Conservation (phyloP, 2,888 invertebrate genomes). For the Philonicus albiceps region DNA sequence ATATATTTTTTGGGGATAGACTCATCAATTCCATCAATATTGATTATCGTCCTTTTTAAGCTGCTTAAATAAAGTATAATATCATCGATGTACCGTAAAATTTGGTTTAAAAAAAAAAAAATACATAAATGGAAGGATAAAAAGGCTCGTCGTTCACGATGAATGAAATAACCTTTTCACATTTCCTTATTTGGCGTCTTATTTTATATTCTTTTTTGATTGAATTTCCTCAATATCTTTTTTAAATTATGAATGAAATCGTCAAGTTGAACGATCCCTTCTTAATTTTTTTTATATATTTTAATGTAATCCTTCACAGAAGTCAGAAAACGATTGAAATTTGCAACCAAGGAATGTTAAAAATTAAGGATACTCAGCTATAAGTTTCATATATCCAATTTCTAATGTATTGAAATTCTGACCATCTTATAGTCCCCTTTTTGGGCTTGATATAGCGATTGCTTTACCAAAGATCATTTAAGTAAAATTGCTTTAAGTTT, state of each 20-base stretch:
- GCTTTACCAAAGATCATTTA: constrained; percentile 1
- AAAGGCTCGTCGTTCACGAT: neutral
- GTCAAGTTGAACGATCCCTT: constrained; percentile 3
- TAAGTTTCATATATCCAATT: neutral
- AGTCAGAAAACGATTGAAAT: neutral
- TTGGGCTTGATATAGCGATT: neutral
- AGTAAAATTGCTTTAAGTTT: constrained; percentile 20
- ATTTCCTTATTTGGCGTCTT: neutral
- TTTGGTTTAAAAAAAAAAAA: neutral
- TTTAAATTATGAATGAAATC: neutral
- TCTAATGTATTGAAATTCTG: neutral
- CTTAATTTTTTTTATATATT: constrained; percentile 18
- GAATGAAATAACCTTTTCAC: neutral
- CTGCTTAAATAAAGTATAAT: neutral
- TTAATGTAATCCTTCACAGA: constrained; percentile 18
- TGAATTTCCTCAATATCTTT: neutral
- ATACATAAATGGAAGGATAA: neutral
- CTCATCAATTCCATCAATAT: neutral
- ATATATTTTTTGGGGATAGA: neutral
- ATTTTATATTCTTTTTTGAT: neutral
- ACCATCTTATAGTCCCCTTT: neutral
- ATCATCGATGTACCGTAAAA: neutral
- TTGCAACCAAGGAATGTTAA: neutral
- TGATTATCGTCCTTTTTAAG: neutral
- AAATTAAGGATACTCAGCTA: neutral